Evolutionary conservation across 2,888 invertebrate genomes (phyloP).

Genomic region (Choristoneura rosaceana): DNA sequence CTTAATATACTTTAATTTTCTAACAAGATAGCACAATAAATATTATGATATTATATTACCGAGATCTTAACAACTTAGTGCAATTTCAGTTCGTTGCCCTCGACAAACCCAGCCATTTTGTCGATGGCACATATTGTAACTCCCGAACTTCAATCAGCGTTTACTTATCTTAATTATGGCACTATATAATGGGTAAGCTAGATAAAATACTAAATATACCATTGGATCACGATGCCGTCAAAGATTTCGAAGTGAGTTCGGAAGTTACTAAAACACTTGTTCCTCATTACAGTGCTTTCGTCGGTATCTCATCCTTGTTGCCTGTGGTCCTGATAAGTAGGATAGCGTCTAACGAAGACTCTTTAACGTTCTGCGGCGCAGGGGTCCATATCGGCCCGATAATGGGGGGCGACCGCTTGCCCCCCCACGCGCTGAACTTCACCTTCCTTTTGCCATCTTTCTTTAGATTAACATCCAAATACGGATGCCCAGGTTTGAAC

Average conservation of each 20-base stretch:
- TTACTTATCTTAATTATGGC: slow-evolving; percentile 54
- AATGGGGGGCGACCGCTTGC: slow-evolving; percentile 76
- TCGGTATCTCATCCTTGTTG: slow-evolving; percentile 44
- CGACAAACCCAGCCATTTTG: slow-evolving; percentile 68
- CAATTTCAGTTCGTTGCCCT: slow-evolving; percentile 49
- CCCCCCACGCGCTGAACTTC: slow-evolving; percentile 81
- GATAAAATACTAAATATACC: slow-evolving; percentile 21
- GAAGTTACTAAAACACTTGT: slow-evolving; percentile 47
- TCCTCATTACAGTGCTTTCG: slow-evolving; percentile 57
- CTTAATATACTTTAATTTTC: slow-evolving; percentile 53
- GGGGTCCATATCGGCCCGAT: slow-evolving; percentile 82
- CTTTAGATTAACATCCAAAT: slow-evolving; percentile 70
- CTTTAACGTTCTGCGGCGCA: slow-evolving; percentile 61
- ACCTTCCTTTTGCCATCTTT: slow-evolving; percentile 80
- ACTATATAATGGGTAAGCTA: slow-evolving; percentile 52
- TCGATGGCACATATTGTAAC: slow-evolving; percentile 53
- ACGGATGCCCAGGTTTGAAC: slow-evolving; percentile 75
- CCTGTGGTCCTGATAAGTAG: slow-evolving; percentile 63
- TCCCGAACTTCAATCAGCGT: slow-evolving; percentile 52
- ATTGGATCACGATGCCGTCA: slow-evolving; percentile 24
- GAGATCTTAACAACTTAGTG: slow-evolving; percentile 48
- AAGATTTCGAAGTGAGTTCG: slow-evolving; percentile 46
- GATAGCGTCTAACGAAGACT: slow-evolving; percentile 67
- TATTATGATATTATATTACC: slow-evolving; percentile 42
- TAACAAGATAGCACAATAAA: slow-evolving; percentile 56